Evolutionary conservation across 1,140 invertebrate genomes (phyloP).

Genomic region (Drosophila malerkotliana): DNA sequence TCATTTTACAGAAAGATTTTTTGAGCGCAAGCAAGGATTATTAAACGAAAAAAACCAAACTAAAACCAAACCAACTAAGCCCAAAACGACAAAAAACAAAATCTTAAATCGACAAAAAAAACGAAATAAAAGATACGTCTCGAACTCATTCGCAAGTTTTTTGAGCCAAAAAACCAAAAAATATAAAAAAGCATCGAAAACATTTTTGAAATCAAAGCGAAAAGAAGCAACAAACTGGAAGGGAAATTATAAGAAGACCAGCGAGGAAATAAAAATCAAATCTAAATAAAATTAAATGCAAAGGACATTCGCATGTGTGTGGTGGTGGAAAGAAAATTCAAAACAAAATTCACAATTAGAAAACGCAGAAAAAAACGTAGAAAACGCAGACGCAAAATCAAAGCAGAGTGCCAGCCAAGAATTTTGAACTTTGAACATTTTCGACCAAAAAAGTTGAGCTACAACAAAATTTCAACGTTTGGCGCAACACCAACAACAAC

Average conservation of each 20-base stretch:
- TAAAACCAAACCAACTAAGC: slow-evolving; percentile 49
- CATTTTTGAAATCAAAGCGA: slow-evolving; percentile 66
- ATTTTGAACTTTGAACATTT: slow-evolving; percentile 69
- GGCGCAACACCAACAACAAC: slow-evolving; percentile 64
- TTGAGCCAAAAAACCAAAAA: slow-evolving; percentile 17
- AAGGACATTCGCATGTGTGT: slow-evolving; percentile 84
- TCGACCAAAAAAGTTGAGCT: slow-evolving; percentile 75
- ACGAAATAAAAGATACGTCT: slow-evolving; percentile 36
- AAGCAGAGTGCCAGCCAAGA: slow-evolving; percentile 42
- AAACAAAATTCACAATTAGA: slow-evolving; percentile 84
- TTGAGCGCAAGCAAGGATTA: slow-evolving; percentile 82
- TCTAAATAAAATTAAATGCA: slow-evolving; percentile 83
- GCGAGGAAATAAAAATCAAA: slow-evolving; percentile 62
- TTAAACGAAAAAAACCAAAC: slow-evolving; percentile 59
- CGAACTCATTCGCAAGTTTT: slow-evolving; percentile 58
- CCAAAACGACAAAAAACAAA: slow-evolving; percentile 49
- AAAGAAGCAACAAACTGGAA: slow-evolving; percentile 37
- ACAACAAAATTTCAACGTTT: slow-evolving; percentile 81
- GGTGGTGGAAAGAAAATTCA: slow-evolving; percentile 84
- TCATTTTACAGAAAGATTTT: slow-evolving; percentile 78
- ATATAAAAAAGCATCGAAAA: slow-evolving; percentile 35
- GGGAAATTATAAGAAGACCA: slow-evolving; percentile 18
- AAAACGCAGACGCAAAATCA: slow-evolving; percentile 77
- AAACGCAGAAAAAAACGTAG: slow-evolving; percentile 83
- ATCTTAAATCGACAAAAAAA: slow-evolving; percentile 38